These are phyloP conservation scores for Eupeodes luniger DNA, from an alignment of 2,888 invertebrate species.

Conservation along the genomic window DNA sequence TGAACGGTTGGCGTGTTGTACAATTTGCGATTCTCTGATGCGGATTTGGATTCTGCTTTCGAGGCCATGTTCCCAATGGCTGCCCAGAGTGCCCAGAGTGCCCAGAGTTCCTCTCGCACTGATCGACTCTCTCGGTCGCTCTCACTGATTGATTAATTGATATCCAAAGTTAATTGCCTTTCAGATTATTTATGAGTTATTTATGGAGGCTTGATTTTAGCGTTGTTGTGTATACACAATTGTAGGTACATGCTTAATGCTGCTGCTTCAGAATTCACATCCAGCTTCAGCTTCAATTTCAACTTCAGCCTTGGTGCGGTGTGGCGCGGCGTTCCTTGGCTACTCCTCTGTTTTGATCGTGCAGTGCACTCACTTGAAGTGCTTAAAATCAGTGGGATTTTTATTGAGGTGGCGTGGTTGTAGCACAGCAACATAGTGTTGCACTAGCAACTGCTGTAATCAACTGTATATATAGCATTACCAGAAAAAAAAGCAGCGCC, in stretches of 20 bases:
- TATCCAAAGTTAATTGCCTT: conserved; percentile 81
- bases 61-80: conserved; percentile 71
- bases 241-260: conserved; percentile 5
- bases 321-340: conserved; percentile 6
- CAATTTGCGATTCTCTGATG: conserved; percentile 46
- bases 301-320: neutral
- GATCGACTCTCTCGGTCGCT: conserved; percentile 76
- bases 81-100: conserved; percentile 1
- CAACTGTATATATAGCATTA: neutral
- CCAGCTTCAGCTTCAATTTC: neutral
- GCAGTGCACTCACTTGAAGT: conserved; percentile 68
- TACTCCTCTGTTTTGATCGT: conserved; percentile 65
- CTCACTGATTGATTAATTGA: conserved; percentile 81
- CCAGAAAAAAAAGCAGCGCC: neutral
- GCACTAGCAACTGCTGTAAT: neutral
- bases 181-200: conserved; percentile 80
- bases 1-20: conserved; percentile 55
- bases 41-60: conserved; percentile 39
- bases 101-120: conserved; percentile 56
- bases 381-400: conserved; percentile 35
- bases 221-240: conserved; percentile 23
- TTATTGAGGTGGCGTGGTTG: conserved; percentile 27
- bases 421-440: conserved; percentile 23
- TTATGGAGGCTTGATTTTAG: conserved; percentile 73
- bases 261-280: neutral